Conservation (phyloP, 2,888 invertebrate species). For the Acronicta aceris region DNA sequence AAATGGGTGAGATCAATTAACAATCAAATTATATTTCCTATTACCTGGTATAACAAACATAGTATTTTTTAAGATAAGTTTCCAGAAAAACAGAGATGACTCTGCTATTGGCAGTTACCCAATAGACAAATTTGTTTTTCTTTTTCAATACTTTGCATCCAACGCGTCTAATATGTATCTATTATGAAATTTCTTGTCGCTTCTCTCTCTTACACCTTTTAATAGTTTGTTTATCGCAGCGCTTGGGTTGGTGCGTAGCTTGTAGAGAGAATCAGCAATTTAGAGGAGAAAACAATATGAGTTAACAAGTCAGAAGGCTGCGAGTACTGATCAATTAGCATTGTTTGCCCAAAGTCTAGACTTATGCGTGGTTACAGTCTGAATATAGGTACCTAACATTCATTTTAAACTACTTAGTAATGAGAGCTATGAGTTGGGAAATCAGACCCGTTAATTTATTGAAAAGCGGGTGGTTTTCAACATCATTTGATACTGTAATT, state of each 20-base stretch:
- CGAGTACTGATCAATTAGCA: constrained; percentile 42
- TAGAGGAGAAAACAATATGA: constrained; percentile 37
- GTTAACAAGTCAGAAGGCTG: constrained; percentile 20
- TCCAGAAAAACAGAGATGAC: no score
- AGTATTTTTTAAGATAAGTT: not conserved
- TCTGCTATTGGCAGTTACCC: constrained; percentile 49
- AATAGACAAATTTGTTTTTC: constrained; percentile 44
- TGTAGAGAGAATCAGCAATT: constrained; percentile 12
- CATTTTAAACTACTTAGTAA: constrained; percentile 23
- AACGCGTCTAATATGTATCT: constrained; percentile 22
- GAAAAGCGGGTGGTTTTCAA: constrained; percentile 6
- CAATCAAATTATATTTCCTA: no score
- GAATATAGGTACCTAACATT: constrained; percentile 18
- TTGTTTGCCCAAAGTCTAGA: constrained; percentile 53
- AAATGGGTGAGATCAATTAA: no score
- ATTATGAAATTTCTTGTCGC: constrained; percentile 17
- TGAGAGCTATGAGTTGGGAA: constrained; percentile 3
- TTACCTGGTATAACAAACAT: no score
- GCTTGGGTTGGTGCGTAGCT: constrained; percentile 22
- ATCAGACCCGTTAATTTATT: not conserved
- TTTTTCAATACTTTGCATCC: constrained; percentile 34
- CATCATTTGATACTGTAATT: constrained; percentile 4
- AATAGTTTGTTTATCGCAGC: constrained; percentile 15
- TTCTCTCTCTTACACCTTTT: constrained; percentile 17
- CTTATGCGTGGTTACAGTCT: constrained; percentile 23